Percentiles rank a stretch among this genome's conserved stretches.
These are phyloP conservation scores for Lepisosteus osseus DNA, from an alignment of 2,113 vertebrate species.

Conservation along the genomic window DNA sequence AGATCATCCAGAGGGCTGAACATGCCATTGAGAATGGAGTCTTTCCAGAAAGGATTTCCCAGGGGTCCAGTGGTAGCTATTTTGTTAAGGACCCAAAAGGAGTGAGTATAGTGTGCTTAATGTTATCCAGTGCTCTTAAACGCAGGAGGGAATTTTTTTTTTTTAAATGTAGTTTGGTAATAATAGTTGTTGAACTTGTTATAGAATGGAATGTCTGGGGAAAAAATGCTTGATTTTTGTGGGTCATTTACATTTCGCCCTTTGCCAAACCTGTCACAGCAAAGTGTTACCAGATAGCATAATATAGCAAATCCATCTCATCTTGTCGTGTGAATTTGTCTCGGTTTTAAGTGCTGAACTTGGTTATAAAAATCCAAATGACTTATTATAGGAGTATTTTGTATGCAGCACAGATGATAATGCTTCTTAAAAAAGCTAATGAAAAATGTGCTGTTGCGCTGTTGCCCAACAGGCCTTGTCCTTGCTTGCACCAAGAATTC, in stretches of 20 bases:
- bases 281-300: too few species aligned
- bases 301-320: too few species aligned
- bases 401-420: too few species aligned
- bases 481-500: too few species aligned
- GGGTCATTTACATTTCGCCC: not conserved
- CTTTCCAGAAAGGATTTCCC: conserved; percentile 89
- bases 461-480: not conserved
- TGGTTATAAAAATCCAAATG: too few species aligned
- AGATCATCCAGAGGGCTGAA: conserved; percentile 78
- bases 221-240: too few species aligned
- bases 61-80: conserved; percentile 96
- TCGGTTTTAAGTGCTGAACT: too few species aligned
- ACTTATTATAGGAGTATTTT: too few species aligned
- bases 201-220: too few species aligned
- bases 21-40: conserved; percentile 85
- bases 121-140: conserved; percentile 2
- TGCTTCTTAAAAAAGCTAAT: not conserved
- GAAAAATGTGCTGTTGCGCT: not conserved
- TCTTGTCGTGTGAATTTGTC: too few species aligned
- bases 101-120: conserved; percentile 61
- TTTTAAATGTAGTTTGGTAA: not conserved
- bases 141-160: not conserved
- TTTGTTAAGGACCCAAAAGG: conserved; percentile 93
- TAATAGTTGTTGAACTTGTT: not conserved
- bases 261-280: not conserved